Conservation (phyloP, 1,140 invertebrate genomes). For the Drosophila cardini region DNA sequence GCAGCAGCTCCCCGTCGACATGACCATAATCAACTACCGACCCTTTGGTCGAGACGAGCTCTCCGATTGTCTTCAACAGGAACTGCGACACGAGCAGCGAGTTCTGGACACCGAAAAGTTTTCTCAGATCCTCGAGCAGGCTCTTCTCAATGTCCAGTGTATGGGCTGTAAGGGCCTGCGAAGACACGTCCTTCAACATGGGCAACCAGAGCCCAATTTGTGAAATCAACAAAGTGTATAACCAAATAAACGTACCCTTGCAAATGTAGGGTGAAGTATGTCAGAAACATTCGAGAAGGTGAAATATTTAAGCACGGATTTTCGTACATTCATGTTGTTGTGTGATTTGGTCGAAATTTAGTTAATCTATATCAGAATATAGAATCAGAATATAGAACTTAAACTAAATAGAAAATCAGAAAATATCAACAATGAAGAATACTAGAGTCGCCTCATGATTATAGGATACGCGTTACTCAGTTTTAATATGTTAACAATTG, state of each 20-base stretch:
- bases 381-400: too few species aligned
- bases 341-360: too few species aligned
- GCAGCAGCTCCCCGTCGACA: slow-evolving; percentile 64
- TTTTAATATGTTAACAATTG: too few species aligned
- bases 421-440: too few species aligned
- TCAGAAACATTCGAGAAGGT: not conserved
- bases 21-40: slow-evolving; percentile 59
- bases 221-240: slow-evolving; percentile 8
- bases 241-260: not conserved
- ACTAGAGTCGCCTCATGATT: too few species aligned
- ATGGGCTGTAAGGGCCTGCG: slow-evolving; percentile 62
- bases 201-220: not conserved
- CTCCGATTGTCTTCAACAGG: slow-evolving; percentile 58
- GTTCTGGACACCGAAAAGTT: slow-evolving; percentile 24
- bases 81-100: slow-evolving; percentile 42
- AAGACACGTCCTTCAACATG: slow-evolving; percentile 35
- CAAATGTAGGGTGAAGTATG: not conserved
- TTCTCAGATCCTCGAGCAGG: slow-evolving; percentile 38
- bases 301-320: too few species aligned
- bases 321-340: too few species aligned
- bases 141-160: slow-evolving; percentile 20
- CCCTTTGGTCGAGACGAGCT: slow-evolving; percentile 55
- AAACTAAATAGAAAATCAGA: too few species aligned
- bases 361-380: too few species aligned
- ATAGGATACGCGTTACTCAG: too few species aligned